Conservation (phyloP, 2,797 vertebrate species). For the Florisuga fusca region DNA sequence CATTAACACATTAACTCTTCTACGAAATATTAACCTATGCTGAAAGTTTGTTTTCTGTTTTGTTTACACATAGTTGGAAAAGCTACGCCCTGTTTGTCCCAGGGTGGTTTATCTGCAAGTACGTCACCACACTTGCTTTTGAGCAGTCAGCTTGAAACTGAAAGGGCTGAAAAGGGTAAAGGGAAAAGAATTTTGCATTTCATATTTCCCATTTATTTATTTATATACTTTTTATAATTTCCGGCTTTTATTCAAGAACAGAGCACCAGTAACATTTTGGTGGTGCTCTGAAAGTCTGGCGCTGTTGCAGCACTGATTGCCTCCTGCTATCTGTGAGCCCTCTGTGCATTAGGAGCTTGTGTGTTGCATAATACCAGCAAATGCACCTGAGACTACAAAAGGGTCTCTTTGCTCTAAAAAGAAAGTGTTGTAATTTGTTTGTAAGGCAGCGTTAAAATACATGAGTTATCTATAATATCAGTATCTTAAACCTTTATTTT, state of each 20-base stretch:
- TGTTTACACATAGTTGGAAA: slow-evolving; percentile 18
- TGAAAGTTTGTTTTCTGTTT: slow-evolving; percentile 41
- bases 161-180: not conserved
- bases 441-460: not conserved
- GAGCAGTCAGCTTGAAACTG: slow-evolving; percentile 1
- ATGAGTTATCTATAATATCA: not conserved
- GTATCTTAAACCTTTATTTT: not conserved
- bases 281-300: not conserved
- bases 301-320: not conserved
- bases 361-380: slow-evolving; percentile 32
- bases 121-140: slow-evolving; percentile 16
- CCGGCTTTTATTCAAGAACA: not conserved
- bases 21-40: slow-evolving; percentile 51
- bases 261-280: not conserved
- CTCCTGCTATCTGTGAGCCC: slow-evolving; percentile 17
- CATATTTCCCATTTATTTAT: not conserved
- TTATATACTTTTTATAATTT: not conserved
- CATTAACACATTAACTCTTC: slow-evolving; percentile 41
- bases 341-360: slow-evolving; percentile 17
- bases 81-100: slow-evolving; percentile 33
- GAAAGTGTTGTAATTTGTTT: slow-evolving; percentile 32
- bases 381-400: slow-evolving; percentile 43
- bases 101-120: slow-evolving; percentile 23
- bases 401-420: slow-evolving; percentile 32
- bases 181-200: not conserved